Conservation (phyloP, 2,888 invertebrate genomes). For the Mellilla xanthometata region DNA sequence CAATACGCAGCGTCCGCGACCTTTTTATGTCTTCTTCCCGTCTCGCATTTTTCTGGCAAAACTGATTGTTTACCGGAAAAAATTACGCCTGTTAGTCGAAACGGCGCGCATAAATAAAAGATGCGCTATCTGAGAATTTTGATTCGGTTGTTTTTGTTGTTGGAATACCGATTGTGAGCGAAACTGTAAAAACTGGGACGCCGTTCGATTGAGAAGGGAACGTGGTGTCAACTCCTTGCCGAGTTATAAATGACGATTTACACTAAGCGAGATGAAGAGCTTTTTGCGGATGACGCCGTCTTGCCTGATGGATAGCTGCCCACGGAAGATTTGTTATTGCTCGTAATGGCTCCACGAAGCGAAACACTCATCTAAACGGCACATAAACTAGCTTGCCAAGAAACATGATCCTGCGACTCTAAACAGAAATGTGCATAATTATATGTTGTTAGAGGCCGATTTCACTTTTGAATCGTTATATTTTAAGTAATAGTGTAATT, state of each 20-base stretch:
- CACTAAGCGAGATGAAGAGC: slow-evolving; percentile 32
- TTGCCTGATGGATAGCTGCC: slow-evolving; percentile 9
- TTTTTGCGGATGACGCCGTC: slow-evolving; percentile 21
- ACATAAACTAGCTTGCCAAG: background rate
- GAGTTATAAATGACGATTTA: slow-evolving; percentile 57
- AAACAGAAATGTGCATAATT: background rate
- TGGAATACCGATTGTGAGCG: slow-evolving; percentile 62
- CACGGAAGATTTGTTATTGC: slow-evolving; percentile 11
- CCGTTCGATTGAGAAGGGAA: slow-evolving; percentile 64
- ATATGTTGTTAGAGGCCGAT: too few species aligned
- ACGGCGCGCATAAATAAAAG: slow-evolving; percentile 76
- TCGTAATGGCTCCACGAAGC: background rate
- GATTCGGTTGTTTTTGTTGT: slow-evolving; percentile 72
- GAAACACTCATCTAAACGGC: background rate
- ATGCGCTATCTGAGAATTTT: slow-evolving; percentile 73
- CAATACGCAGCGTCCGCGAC: slow-evolving; percentile 45
- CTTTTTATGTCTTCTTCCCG: slow-evolving; percentile 76
- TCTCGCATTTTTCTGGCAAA: slow-evolving; percentile 80
- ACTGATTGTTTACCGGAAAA: slow-evolving; percentile 82
- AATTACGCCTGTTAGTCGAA: slow-evolving; percentile 80
- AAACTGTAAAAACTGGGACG: slow-evolving; percentile 57
- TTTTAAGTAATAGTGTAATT: too few species aligned
- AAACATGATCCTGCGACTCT: too few species aligned
- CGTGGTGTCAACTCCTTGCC: slow-evolving; percentile 60
- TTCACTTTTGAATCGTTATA: too few species aligned